phyloP scores from a whole-genome alignment of 2,888 invertebrate species.

The Ceraclea dissimilis region DNA sequence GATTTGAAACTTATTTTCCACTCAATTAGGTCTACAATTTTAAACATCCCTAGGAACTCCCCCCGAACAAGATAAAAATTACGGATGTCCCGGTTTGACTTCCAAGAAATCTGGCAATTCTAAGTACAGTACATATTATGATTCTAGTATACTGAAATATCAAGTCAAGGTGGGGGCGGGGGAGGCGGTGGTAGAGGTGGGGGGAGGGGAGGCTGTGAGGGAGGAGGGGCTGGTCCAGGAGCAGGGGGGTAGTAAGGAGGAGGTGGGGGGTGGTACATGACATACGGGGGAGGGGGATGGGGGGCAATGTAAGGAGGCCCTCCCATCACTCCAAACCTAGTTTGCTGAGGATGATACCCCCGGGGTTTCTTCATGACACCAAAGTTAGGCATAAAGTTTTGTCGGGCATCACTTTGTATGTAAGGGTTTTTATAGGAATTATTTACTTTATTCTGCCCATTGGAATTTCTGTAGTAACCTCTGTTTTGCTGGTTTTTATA shows the following conservation, averaged over 20 bases:
- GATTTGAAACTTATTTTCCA: too few species aligned
- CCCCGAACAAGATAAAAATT: too few species aligned
- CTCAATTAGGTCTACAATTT: too few species aligned
- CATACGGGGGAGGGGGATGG: constrained; percentile 3
- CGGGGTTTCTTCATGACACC: neutral
- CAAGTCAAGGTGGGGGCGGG: constrained; percentile 6
- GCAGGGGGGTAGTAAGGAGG: neutral
- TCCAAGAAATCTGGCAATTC: too few species aligned
- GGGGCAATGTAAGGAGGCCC: neutral
- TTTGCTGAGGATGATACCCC: constrained; percentile 1
- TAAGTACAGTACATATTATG: too few species aligned
- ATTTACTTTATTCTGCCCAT: neutral
- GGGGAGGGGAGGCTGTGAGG: constrained; percentile 7
- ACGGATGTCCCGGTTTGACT: too few species aligned
- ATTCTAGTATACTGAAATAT: too few species aligned
- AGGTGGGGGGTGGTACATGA: constrained; percentile 10
- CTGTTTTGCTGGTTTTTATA: neutral
- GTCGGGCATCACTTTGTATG: neutral
- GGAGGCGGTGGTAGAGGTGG: constrained; percentile 13
- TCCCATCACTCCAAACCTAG: constrained; percentile 1
- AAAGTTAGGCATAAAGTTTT: neutral
- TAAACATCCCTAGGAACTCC: too few species aligned
- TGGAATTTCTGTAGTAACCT: neutral
- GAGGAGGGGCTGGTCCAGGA: neutral
- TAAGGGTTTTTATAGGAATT: neutral